Conservation (phyloP, 1,140 invertebrate genomes). For the Drosophila parvula region DNA sequence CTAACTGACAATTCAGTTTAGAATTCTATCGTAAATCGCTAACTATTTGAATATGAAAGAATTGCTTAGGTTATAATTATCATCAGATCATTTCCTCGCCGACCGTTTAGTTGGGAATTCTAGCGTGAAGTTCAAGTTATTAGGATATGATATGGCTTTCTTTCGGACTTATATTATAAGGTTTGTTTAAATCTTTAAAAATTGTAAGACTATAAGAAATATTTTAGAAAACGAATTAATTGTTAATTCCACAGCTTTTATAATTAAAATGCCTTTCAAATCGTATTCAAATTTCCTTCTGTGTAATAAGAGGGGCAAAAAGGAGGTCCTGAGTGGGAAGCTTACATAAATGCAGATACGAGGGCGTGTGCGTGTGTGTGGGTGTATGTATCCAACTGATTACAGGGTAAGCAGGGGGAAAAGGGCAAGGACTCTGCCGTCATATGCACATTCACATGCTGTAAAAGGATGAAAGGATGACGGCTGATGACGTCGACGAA, state of each 20-base stretch:
- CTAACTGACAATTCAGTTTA: background rate
- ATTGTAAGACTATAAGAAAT: too few relatives aligned
- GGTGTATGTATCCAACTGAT: slow-evolving; percentile 73
- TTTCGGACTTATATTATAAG: background rate
- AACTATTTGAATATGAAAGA: background rate
- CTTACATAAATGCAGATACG: slow-evolving; percentile 33
- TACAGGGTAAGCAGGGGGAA: slow-evolving; percentile 37
- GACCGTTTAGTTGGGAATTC: background rate
- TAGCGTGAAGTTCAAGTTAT: background rate
- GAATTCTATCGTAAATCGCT: background rate
- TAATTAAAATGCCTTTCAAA: background rate
- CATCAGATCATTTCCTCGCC: too few relatives aligned
- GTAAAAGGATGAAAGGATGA: slow-evolving; percentile 79
- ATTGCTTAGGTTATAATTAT: too few relatives aligned
- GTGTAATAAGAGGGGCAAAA: slow-evolving; percentile 7
- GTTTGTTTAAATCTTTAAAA: too few relatives aligned
- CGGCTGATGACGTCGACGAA: slow-evolving; percentile 41
- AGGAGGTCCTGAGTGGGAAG: slow-evolving; percentile 8
- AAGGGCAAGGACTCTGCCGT: background rate
- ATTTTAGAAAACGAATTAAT: background rate
- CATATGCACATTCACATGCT: slow-evolving; percentile 27
- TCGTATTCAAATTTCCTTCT: background rate
- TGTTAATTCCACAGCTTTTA: background rate
- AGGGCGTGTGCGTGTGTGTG: slow-evolving; percentile 21
- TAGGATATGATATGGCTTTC: background rate